Conservation (phyloP, 2,113 vertebrate genomes). For the Daubentonia madagascariensis region DNA sequence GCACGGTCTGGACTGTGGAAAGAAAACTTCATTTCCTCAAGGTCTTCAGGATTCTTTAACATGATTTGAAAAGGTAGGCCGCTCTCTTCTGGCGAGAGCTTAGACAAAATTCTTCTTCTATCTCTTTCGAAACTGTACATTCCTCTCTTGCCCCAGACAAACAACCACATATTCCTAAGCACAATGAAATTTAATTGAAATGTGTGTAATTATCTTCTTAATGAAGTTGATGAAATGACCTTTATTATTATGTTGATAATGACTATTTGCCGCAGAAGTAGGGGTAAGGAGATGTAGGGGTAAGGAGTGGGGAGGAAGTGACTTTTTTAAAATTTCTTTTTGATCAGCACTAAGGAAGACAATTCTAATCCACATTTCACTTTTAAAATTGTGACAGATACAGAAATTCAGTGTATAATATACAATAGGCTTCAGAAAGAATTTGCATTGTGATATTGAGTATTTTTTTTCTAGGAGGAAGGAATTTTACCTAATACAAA, state of each 20-base stretch:
- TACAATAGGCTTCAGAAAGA: neutral
- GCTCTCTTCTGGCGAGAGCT: neutral
- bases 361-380: neutral
- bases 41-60: neutral
- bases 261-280: neutral
- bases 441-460: neutral
- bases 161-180: neutral
- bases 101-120: neutral
- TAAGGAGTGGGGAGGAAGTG: neutral
- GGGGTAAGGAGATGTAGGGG: no score
- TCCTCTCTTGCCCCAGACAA: neutral
- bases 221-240: neutral
- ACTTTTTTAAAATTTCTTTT: no score
- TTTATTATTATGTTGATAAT: neutral
- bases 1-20: neutral
- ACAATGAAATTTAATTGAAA: neutral
- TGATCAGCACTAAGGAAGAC: neutral
- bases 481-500: neutral
- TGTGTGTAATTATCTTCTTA: neutral
- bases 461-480: neutral
- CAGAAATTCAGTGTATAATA: neutral
- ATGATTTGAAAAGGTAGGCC: neutral
- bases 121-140: neutral
- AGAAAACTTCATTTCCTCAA: neutral
- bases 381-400: neutral